Evolutionary conservation across 64 coral and sea anemone genomes (phyloP).

Genomic region (Orbicella faveolata): DNA sequence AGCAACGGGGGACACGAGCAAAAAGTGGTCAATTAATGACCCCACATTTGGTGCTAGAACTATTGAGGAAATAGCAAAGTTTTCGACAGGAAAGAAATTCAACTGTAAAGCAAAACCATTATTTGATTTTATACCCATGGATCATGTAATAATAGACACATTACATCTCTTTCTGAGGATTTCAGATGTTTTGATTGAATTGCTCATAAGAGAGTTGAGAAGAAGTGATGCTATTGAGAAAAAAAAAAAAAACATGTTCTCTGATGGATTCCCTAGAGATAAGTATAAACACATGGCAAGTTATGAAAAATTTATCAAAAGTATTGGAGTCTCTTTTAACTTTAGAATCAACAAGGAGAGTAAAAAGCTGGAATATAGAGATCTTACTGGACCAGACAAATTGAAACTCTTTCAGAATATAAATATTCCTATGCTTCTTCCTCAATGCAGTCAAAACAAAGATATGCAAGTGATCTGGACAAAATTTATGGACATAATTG

Average conservation of each 20-base stretch:
- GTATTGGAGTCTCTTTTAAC: conserved; percentile 36
- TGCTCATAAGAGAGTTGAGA: conserved; percentile 60
- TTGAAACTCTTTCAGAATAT: conserved; percentile 41
- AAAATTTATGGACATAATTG: too few species aligned
- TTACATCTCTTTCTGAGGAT: conserved; percentile 63
- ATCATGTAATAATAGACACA: conserved; percentile 67
- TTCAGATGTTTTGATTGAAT: conserved; percentile 68
- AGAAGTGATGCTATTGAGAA: conserved; percentile 48
- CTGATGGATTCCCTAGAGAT: conserved; percentile 36
- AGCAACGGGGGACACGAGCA: conserved; percentile 29
- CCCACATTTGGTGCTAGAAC: conserved; percentile 47
- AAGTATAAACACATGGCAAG: conserved; percentile 67
- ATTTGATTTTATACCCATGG: conserved; percentile 57
- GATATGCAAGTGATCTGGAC: conserved; percentile 11
- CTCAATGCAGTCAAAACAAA: conserved; percentile 9
- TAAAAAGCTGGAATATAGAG: conserved; percentile 61
- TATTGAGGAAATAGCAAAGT: conserved; percentile 39
- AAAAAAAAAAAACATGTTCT: background rate
- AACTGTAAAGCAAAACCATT: conserved; percentile 42
- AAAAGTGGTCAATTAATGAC: conserved; percentile 58
- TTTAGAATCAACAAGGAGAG: conserved; percentile 44
- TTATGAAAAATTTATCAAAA: conserved; percentile 38
- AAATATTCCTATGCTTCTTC: conserved; percentile 26
- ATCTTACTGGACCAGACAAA: conserved; percentile 69
- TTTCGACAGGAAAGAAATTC: conserved; percentile 42